Percentiles rank a stretch among this genome's conserved stretches.
phyloP scores from a whole-genome alignment of 1,140 invertebrate species.

The Aphaenogaster floridana region DNA sequence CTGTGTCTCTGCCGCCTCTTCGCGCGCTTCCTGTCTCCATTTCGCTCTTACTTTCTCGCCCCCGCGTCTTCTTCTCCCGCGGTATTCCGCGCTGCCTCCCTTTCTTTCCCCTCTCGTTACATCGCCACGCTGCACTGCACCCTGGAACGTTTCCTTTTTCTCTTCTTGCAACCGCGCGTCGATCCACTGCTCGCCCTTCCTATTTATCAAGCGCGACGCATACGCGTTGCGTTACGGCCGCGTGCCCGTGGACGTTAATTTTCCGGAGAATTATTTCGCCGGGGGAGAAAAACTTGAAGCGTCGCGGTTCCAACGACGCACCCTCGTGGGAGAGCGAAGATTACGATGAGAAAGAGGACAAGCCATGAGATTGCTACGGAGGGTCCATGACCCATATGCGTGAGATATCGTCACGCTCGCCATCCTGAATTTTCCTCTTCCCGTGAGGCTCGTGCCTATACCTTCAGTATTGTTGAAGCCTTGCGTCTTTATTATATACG shows the following conservation, averaged over 20 bases:
- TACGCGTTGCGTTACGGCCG: slow-evolving; percentile 67
- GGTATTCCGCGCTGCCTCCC: slow-evolving; percentile 48
- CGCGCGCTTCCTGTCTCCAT: slow-evolving; percentile 69
- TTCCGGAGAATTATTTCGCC: slow-evolving; percentile 75
- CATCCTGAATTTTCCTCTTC: slow-evolving; percentile 52
- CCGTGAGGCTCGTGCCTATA: slow-evolving; percentile 8
- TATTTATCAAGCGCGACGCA: slow-evolving; percentile 60
- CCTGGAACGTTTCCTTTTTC: slow-evolving; percentile 53
- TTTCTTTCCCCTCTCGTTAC: slow-evolving; percentile 48
- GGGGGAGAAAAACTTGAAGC: slow-evolving; percentile 59
- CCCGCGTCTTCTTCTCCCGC: slow-evolving; percentile 56
- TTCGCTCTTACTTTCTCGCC: slow-evolving; percentile 67
- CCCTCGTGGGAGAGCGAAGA: slow-evolving; percentile 34
- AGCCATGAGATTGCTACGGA: slow-evolving; percentile 45
- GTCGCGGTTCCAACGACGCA: slow-evolving; percentile 43
- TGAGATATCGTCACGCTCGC: slow-evolving; percentile 51
- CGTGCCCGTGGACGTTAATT: slow-evolving; percentile 71
- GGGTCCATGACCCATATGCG: slow-evolving; percentile 66
- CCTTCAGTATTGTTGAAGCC: not conserved
- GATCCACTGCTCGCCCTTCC: slow-evolving; percentile 46
- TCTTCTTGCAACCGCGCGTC: slow-evolving; percentile 37
- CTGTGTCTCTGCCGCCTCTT: slow-evolving; percentile 63
- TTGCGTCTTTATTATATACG: slow-evolving; percentile 9
- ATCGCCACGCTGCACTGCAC: slow-evolving; percentile 46
- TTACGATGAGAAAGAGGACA: slow-evolving; percentile 34